Evolutionary conservation across 1,140 invertebrate species (phyloP).

Genomic region (Adelges cooleyi): DNA sequence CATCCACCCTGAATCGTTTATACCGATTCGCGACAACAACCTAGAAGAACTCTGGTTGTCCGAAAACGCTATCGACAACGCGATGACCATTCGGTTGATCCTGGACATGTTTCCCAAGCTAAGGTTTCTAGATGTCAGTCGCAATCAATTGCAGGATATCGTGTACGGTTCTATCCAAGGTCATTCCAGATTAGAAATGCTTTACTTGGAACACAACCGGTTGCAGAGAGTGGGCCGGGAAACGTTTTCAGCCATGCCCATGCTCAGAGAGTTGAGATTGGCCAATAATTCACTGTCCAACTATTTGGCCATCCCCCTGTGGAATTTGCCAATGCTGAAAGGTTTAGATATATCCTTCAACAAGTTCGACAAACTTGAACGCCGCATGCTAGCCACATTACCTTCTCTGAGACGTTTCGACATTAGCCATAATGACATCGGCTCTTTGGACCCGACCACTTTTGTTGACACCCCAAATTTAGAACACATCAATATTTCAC

Average conservation of each 20-base stretch:
- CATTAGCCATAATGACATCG: conserved; percentile 63
- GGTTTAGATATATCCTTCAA: conserved; percentile 68
- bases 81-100: conserved; percentile 55
- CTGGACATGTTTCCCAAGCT: conserved; percentile 63
- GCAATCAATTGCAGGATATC: conserved; percentile 49
- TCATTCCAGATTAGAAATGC: conserved; percentile 61
- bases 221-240: conserved; percentile 59
- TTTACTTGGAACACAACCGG: conserved; percentile 68
- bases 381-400: conserved; percentile 56
- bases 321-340: conserved; percentile 68
- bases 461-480: conserved; percentile 58
- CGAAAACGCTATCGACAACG: conserved; percentile 60
- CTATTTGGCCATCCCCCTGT: conserved; percentile 51
- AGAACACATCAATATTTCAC: conserved; percentile 45
- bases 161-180: conserved; percentile 60
- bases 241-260: conserved; percentile 67
- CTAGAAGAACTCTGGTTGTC: conserved; percentile 65
- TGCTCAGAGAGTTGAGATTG: conserved; percentile 62
- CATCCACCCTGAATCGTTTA: conserved; percentile 67
- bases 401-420: conserved; percentile 64
- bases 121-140: conserved; percentile 34
- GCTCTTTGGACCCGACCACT: conserved; percentile 54
- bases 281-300: conserved; percentile 63
- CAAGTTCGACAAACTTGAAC: conserved; percentile 56
- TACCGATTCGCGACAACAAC: conserved; percentile 47